These are phyloP conservation scores for Ciconia stormi DNA, from an alignment of 2,113 vertebrate species.

Conservation along the genomic window DNA sequence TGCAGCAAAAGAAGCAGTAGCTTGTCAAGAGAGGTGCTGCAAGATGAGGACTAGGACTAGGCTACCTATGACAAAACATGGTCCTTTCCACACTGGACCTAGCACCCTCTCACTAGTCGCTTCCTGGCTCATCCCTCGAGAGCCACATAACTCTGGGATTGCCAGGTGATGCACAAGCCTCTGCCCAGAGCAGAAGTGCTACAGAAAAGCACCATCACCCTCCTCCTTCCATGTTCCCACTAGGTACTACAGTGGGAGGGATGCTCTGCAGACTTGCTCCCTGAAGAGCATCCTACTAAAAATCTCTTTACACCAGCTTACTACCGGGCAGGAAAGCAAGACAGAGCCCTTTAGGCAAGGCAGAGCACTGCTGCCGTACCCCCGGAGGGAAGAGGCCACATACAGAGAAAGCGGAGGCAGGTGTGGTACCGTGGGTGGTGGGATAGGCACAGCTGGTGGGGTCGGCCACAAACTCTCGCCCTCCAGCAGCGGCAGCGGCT, in stretches of 20 bases:
- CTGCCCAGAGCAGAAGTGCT: background rate
- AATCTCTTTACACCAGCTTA: background rate
- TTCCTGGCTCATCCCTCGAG: background rate
- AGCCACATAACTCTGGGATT: background rate
- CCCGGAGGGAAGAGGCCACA: background rate
- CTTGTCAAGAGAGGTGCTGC: background rate
- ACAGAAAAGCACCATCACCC: background rate
- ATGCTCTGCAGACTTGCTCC: background rate
- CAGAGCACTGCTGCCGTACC: background rate
- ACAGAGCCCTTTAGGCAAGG: background rate
- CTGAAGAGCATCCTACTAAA: background rate
- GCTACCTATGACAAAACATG: background rate
- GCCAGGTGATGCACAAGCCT: background rate
- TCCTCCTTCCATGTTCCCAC: background rate
- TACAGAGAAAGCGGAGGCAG: background rate
- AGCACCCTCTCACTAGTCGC: background rate
- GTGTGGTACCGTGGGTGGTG: background rate
- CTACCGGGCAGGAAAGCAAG: background rate
- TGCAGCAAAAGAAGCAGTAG: background rate
- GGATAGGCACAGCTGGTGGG: background rate
- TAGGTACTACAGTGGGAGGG: background rate
- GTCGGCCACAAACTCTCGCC: background rate
- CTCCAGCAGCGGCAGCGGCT: background rate
- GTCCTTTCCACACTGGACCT: background rate
- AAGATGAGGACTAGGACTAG: background rate